Evolutionary conservation across 2,113 vertebrate genomes (phyloP).

Genomic region (Ginglymostoma cirratum): DNA sequence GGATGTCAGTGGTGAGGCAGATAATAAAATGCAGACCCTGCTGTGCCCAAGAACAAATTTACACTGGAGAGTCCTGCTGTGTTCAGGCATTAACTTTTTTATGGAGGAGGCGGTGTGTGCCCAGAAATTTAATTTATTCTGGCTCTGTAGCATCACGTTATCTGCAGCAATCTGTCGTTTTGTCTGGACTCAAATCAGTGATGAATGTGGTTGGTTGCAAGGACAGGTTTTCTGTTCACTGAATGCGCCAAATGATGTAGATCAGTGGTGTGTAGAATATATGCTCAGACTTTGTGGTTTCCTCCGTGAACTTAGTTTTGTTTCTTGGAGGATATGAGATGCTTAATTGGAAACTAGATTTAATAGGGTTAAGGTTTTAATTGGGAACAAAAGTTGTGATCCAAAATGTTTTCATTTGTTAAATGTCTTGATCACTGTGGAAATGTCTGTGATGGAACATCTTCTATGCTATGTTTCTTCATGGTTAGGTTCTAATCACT

Average conservation of each 20-base stretch:
- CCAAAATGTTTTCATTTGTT: background rate
- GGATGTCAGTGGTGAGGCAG: background rate
- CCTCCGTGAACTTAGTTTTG: background rate
- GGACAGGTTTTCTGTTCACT: background rate
- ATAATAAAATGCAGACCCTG: background rate
- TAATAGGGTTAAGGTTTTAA: background rate
- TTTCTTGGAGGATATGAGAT: background rate
- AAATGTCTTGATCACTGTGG: background rate
- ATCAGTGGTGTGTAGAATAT: background rate
- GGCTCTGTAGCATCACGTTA: background rate
- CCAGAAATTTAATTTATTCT: background rate
- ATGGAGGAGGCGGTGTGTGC: background rate
- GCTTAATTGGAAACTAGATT: background rate
- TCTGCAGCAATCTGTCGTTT: background rate
- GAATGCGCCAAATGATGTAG: background rate
- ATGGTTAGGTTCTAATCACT: background rate
- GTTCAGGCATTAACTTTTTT: background rate
- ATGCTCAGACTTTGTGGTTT: constrained; percentile 21
- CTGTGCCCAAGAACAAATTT: background rate
- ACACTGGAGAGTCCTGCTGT: background rate
- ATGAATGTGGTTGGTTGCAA: constrained; percentile 13
- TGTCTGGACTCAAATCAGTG: background rate
- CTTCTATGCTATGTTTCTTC: background rate
- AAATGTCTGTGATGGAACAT: background rate
- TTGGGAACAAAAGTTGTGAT: background rate